A percentile compares a stretch with the other conserved stretches of the same genome.
Conservation (phyloP, 2,888 invertebrate species). For the Megalurothrips usitatus region DNA sequence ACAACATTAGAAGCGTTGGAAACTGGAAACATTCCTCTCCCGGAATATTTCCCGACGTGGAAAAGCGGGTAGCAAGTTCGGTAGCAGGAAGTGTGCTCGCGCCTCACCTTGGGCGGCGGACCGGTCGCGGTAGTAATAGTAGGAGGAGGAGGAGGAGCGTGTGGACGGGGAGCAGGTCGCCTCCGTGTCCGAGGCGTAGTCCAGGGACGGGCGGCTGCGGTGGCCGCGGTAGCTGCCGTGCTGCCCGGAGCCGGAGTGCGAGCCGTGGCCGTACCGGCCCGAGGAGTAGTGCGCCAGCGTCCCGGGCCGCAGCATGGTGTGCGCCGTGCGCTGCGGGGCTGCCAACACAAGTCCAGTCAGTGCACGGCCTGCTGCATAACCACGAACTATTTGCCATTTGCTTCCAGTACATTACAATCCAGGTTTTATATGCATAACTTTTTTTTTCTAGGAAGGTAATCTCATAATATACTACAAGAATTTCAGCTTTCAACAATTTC, state of each 20-base stretch:
- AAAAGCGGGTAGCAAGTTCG: too few species aligned
- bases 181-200: conserved; percentile 94
- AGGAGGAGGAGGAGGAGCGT: conserved; percentile 66
- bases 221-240: conserved; percentile 32
- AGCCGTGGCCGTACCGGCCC: conserved; percentile 39
- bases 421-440: too few species aligned
- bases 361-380: too few species aligned
- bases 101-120: conserved; percentile 44
- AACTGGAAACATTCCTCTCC: too few species aligned
- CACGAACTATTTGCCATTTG: too few species aligned
- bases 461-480: too few species aligned
- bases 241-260: conserved; percentile 45
- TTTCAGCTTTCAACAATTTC: too few species aligned
- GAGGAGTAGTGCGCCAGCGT: conserved; percentile 48
- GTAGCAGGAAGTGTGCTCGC: neutral
- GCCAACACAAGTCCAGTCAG: too few species aligned
- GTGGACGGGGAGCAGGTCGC: conserved; percentile 54
- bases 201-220: conserved; percentile 69
- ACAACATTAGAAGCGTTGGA: too few species aligned
- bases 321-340: conserved; percentile 59
- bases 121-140: conserved; percentile 62
- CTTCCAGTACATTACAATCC: too few species aligned
- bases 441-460: too few species aligned
- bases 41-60: too few species aligned
- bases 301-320: conserved; percentile 51